Evolutionary conservation across 2,113 vertebrate species (phyloP).

Genomic region (Tragelaphus scriptus): DNA sequence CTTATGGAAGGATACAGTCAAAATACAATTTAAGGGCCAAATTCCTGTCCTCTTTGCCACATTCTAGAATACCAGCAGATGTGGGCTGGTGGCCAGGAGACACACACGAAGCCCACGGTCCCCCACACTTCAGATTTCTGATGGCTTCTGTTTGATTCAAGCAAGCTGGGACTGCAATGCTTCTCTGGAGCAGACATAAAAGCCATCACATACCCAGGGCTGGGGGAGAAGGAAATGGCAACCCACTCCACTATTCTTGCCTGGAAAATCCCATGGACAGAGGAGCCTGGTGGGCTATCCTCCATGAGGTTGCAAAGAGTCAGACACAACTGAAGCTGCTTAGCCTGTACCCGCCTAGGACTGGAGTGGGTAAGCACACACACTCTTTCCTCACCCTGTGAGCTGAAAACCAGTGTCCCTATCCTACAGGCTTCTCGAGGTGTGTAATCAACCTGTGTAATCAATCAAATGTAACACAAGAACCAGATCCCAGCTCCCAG

Average conservation of each 20-base stretch:
- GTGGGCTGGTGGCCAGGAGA: too few relatives aligned
- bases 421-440: neutral
- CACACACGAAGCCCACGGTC: fast-evolving
- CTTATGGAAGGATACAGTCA: neutral
- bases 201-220: fast-evolving
- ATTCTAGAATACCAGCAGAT: neutral
- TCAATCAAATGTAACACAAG: too few relatives aligned
- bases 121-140: fast-evolving
- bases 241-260: neutral
- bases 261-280: neutral
- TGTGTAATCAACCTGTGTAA: neutral
- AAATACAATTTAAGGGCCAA: neutral
- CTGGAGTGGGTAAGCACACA: too few relatives aligned
- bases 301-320: neutral
- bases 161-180: neutral
- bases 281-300: neutral
- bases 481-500: neutral
- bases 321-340: neutral
- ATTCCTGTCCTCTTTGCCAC: neutral
- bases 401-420: neutral
- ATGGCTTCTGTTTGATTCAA: neutral
- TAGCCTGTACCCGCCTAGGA: fast-evolving
- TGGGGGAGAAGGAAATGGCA: neutral
- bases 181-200: neutral
- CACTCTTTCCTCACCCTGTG: neutral